Conservation (phyloP, 2,113 vertebrate genomes). For the Chiloscyllium plagiosum region DNA sequence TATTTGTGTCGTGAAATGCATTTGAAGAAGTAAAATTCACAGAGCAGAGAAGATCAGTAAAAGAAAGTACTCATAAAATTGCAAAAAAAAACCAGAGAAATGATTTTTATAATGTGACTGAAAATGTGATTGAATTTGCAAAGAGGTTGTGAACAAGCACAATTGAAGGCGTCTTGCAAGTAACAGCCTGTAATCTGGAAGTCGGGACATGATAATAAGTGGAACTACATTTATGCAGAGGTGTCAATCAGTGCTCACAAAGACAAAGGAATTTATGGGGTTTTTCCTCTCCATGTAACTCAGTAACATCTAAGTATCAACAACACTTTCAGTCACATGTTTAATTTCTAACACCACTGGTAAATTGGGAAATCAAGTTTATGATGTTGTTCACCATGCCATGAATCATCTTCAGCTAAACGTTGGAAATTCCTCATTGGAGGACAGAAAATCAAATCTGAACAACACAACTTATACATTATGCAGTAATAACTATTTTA, state of each 20-base stretch:
- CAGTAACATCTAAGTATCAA: too few relatives aligned
- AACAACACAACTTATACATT: not conserved
- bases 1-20: too few relatives aligned
- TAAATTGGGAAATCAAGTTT: too few relatives aligned
- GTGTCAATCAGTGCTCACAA: not conserved
- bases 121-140: not conserved
- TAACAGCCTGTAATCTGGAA: not conserved
- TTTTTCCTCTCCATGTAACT: not conserved
- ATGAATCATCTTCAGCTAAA: too few relatives aligned
- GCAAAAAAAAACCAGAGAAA: too few relatives aligned
- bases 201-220: not conserved
- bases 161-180: not conserved
- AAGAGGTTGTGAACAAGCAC: not conserved
- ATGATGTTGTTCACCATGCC: too few relatives aligned
- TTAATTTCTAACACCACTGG: too few relatives aligned
- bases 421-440: too few relatives aligned
- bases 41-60: too few relatives aligned
- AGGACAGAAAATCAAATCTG: not conserved
- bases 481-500: not conserved
- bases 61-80: too few relatives aligned
- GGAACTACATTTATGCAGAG: not conserved
- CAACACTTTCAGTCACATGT: too few relatives aligned
- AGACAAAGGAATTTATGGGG: not conserved
- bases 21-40: too few relatives aligned
- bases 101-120: not conserved